Evolutionary conservation across 2,888 invertebrate species (phyloP).

Genomic region (Drosophila mettleri): DNA sequence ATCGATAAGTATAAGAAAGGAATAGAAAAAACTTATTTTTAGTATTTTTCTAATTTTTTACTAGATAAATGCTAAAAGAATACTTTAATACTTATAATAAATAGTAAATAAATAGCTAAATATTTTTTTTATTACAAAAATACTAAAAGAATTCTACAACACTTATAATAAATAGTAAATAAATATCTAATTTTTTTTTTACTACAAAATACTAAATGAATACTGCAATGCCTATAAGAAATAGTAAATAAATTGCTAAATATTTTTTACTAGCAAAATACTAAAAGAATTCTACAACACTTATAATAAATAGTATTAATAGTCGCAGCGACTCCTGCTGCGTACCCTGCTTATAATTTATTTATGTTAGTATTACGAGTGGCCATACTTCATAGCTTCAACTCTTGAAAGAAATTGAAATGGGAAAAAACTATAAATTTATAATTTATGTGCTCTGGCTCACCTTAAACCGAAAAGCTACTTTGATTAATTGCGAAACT

Average conservation of each 20-base stretch:
- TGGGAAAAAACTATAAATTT: background rate
- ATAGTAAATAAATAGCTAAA: too few species aligned
- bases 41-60: too few species aligned
- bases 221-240: too few species aligned
- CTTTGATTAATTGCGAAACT: slow-evolving; percentile 7
- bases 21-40: too few species aligned
- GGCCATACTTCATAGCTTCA: too few species aligned
- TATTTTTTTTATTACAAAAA: too few species aligned
- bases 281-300: background rate
- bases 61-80: too few species aligned
- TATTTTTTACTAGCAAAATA: too few species aligned
- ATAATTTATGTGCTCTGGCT: background rate
- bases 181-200: too few species aligned
- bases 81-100: too few species aligned
- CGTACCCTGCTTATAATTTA: background rate
- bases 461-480: background rate
- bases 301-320: background rate
- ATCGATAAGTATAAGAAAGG: background rate
- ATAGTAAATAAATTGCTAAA: too few species aligned
- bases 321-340: background rate
- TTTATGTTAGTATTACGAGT: background rate
- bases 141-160: background rate
- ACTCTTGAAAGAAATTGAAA: background rate
- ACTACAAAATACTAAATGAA: too few species aligned
- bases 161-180: background rate